A percentile compares a stretch with the other conserved stretches of the same genome.
These are phyloP conservation scores for Tetranychus piercei DNA, from an alignment of 2,888 invertebrate genomes.

Conservation along the genomic window DNA sequence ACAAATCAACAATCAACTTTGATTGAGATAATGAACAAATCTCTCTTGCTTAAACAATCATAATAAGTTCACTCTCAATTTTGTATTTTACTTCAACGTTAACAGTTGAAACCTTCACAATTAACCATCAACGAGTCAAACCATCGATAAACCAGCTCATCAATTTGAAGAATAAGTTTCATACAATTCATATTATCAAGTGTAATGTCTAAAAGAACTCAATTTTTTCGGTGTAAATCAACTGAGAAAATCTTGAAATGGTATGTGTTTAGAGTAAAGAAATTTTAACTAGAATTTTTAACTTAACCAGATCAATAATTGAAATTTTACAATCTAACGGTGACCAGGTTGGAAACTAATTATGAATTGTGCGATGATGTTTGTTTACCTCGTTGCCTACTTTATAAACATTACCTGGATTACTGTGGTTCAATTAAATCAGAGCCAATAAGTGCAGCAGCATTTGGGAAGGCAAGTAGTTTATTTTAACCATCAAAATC, in stretches of 20 bases:
- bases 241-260: conserved; percentile 3
- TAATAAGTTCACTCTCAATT: too few relatives aligned
- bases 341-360: conserved; percentile 33
- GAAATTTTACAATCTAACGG: neutral
- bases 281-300: neutral
- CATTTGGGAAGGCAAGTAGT: conserved; percentile 34
- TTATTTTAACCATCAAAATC: too few relatives aligned
- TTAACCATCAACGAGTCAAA: too few relatives aligned
- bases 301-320: neutral
- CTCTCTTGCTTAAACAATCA: neutral
- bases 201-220: conserved; percentile 2
- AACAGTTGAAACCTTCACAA: too few relatives aligned
- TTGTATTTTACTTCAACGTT: too few relatives aligned
- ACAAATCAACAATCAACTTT: neutral
- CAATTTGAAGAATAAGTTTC: neutral
- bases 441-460: conserved; percentile 35
- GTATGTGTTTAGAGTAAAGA: neutral
- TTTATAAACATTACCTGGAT: conserved; percentile 34
- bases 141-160: too few relatives aligned
- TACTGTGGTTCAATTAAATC: conserved; percentile 32
- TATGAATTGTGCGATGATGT: conserved; percentile 35
- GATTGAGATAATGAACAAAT: neutral
- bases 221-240: neutral
- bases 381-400: conserved; percentile 33
- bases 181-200: neutral